Evolutionary conservation across 2,888 invertebrate species (phyloP).

Genomic region (Synergus umbraculus): DNA sequence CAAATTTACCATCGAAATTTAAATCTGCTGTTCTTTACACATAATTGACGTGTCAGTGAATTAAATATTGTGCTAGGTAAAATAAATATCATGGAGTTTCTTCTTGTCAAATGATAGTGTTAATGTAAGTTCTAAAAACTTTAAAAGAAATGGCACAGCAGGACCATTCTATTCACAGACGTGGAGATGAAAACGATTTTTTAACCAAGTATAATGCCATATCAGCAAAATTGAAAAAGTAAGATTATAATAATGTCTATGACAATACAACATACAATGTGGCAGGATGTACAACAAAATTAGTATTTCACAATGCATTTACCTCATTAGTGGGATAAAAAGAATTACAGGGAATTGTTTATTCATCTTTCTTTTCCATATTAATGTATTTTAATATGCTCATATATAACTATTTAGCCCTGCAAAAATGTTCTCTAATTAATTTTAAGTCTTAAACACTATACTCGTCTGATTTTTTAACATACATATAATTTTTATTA

Average conservation of each 20-base stretch:
- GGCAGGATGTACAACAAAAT: too few relatives aligned
- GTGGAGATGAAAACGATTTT: slow-evolving; percentile 77
- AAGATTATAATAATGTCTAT: slow-evolving; percentile 61
- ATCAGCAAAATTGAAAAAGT: slow-evolving; percentile 88
- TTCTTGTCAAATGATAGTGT: background rate
- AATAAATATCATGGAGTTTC: background rate
- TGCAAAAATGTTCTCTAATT: too few relatives aligned
- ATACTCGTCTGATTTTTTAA: too few relatives aligned
- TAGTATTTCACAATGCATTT: too few relatives aligned
- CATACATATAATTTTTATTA: too few relatives aligned
- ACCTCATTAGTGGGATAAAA: too few relatives aligned
- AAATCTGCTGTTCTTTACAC: background rate
- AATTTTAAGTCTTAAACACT: too few relatives aligned
- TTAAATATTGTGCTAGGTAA: background rate
- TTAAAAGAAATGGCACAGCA: slow-evolving; percentile 17
- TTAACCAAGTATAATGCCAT: slow-evolving; percentile 85
- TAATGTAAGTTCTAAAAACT: background rate
- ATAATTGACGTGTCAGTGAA: background rate
- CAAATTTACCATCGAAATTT: background rate
- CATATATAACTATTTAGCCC: too few relatives aligned
- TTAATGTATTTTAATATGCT: background rate
- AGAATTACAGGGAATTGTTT: background rate
- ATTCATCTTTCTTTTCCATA: slow-evolving; percentile 26
- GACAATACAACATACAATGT: slow-evolving; percentile 12
- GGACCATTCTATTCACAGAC: background rate